Evolutionary conservation across 2,797 vertebrate species (phyloP), one percentile per base, ranked within the genome.

Genomic region (Momotus momota): DNA sequence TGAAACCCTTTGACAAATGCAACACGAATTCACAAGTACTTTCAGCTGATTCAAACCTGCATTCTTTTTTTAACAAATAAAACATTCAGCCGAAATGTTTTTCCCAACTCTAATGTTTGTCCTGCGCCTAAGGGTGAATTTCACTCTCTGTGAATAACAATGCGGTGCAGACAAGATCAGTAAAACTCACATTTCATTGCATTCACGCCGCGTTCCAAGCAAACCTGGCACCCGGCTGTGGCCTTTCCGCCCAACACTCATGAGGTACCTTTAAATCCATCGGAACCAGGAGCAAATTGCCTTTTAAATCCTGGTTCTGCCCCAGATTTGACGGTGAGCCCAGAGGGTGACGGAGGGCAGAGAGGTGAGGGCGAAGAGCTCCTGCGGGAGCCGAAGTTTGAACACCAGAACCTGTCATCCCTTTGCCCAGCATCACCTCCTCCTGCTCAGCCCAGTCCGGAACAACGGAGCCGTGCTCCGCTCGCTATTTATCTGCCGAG

Each of bases 341-440:
- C 51, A 1, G 64, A 38, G 40, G 20, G 19, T 0, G 60, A 18
- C 1, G 21, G 60, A 35, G 48, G 0, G 31, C 3, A 3, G 0
- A 3, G 49, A 6, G 9, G 29, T 6, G 6, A 52, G 31, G 0
- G 23, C 1, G 52, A 31, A 4, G 5, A 55, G 74, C 52, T 52
- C 15, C 65, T 0, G 22, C 0, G 27, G 41, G 61, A 46, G 43
- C 60, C 11, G 1, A 35, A 6, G 4, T 4, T 14, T 1, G 20
- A 38, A 25, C 79, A 40, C 65, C 12, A 67, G 43, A 2, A 35
- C 49, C 33, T 14, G 49, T 72, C 61, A 6, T n/a, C 49, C 61
- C 54, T 40, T 22, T 78, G 86, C 81, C 29, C 9, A 7, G 65
- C 2, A 12, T 35, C 69, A 69, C 51, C 91, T 49, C 66, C 35